Percentiles rank a stretch among this genome's conserved stretches.
phyloP scores from a whole-genome alignment of 2,888 invertebrate genomes.

The Drosophila leonis region DNA sequence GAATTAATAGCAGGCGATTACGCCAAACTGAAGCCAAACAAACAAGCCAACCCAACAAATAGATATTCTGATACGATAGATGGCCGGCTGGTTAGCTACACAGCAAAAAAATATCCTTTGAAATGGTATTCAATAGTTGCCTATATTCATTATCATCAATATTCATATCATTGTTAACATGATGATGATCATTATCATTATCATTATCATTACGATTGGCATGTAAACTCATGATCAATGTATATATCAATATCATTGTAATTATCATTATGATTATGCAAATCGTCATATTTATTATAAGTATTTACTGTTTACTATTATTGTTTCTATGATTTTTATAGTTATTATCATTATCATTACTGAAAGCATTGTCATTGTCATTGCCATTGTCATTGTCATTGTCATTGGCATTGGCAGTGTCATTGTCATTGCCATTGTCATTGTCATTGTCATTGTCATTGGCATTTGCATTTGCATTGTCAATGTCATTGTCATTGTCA shows the following conservation, averaged over 20 bases:
- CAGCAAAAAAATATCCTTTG: neutral
- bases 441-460: neutral
- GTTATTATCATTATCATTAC: neutral
- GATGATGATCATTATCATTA: no score
- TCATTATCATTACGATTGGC: neutral
- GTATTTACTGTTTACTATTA: no score
- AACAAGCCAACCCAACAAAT: constrained; percentile 47
- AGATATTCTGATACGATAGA: constrained; percentile 60
- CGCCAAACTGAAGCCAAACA: constrained; percentile 53
- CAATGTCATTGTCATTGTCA: neutral
- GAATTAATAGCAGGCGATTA: constrained; percentile 79
- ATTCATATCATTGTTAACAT: no score
- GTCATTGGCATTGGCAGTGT: neutral
- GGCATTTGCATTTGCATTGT: neutral
- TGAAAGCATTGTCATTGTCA: neutral
- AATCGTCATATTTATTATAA: no score
- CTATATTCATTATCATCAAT: neutral
- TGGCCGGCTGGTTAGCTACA: constrained; percentile 25
- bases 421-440: neutral
- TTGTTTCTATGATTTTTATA: neutral
- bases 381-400: neutral
- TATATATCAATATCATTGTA: neutral
- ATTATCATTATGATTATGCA: constrained; percentile 1
- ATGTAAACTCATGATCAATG: neutral
- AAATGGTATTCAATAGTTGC: neutral